These are phyloP conservation scores for Syngnathus scovelli DNA, from an alignment of 2,113 vertebrate genomes.

Conservation along the genomic window DNA sequence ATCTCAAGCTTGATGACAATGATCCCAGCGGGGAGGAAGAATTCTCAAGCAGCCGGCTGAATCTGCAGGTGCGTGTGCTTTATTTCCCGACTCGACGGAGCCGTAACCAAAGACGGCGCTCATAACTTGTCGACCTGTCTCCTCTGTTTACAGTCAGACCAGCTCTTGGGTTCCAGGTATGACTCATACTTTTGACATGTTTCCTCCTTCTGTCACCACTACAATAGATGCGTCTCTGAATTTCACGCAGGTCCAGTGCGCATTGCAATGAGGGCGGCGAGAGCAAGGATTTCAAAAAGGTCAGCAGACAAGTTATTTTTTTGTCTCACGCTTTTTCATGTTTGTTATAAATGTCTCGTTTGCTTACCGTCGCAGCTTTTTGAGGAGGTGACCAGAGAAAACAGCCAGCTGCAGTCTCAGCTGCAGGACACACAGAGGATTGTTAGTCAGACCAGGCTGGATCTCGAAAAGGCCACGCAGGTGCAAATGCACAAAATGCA, in stretches of 20 bases:
- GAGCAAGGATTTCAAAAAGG: conserved; percentile 75
- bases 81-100: conserved; percentile 11
- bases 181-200: conserved; percentile 29
- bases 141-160: conserved; percentile 52
- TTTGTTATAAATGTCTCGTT: background rate
- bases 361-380: conserved; percentile 62
- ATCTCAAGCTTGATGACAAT: conserved; percentile 67
- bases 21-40: conserved; percentile 70
- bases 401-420: conserved; percentile 74
- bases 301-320: conserved; percentile 20
- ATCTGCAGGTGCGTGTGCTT: conserved; percentile 60
- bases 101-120: background rate
- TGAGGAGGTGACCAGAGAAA: conserved; percentile 74
- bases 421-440: conserved; percentile 76
- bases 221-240: conserved; percentile 24
- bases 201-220: conserved; percentile 15
- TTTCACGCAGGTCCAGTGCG: conserved; percentile 50
- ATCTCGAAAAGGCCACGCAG: conserved; percentile 77
- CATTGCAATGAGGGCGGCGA: conserved; percentile 59
- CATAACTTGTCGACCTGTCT: conserved; percentile 23
- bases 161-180: conserved; percentile 65
- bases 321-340: background rate
- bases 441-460: conserved; percentile 70
- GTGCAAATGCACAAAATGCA: conserved; percentile 37
- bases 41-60: conserved; percentile 57